Evolutionary conservation across 2,888 invertebrate genomes (phyloP).

Genomic region (Nebria brevicollis): DNA sequence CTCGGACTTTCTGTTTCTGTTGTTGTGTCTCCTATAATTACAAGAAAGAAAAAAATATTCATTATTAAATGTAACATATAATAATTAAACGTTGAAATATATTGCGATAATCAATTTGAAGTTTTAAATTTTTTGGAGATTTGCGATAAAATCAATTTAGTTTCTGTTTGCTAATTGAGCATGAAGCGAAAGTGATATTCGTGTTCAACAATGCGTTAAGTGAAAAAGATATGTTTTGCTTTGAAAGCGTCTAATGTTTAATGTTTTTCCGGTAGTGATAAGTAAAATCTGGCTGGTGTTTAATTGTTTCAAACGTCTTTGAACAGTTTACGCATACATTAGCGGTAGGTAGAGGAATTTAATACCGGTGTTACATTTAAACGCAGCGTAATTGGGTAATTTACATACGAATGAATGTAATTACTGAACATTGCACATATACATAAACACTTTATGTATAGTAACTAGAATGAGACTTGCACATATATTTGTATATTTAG

Average conservation of each 20-base stretch:
- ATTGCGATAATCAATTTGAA: no score
- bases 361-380: conserved; percentile 17
- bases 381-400: conserved; percentile 3
- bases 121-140: no score
- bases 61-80: no score
- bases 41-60: neutral
- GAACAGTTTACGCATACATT: conserved; percentile 6
- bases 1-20: conserved; percentile 55
- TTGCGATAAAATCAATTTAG: no score
- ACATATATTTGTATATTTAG: neutral
- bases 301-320: conserved; percentile 8
- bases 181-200: no score
- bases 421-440: conserved; percentile 12
- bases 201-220: neutral
- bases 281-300: neutral
- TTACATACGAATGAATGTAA: conserved; percentile 14
- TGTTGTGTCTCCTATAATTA: conserved; percentile 65
- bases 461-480: neutral
- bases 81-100: no score
- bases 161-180: no score
- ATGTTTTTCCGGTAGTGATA: neutral
- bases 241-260: neutral
- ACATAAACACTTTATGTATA: neutral
- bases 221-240: neutral
- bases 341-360: neutral